phyloP scores from a whole-genome alignment of 2,888 invertebrate genomes.

The Eupithecia pulchellata region DNA sequence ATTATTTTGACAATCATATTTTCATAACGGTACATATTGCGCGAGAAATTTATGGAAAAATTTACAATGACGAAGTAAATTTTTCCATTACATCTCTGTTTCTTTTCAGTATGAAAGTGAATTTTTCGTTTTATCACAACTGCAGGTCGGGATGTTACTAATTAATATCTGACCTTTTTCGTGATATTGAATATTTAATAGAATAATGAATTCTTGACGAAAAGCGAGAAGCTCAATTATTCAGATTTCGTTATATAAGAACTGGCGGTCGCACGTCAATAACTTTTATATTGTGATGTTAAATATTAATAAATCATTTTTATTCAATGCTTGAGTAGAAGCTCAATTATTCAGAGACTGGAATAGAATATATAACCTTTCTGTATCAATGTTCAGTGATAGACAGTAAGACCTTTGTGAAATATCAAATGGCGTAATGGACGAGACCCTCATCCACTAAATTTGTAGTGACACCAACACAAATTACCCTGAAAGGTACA shows the following conservation, averaged over 20 bases:
- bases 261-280: neutral
- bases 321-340: neutral
- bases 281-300: neutral
- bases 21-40: neutral
- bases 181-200: too few relatives aligned
- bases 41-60: too few relatives aligned
- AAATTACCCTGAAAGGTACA: conserved; percentile 30
- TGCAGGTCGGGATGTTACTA: neutral
- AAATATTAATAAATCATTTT: neutral
- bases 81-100: neutral
- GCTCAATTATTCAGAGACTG: neutral
- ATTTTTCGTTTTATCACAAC: neutral
- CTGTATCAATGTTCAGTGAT: neutral
- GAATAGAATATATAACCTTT: neutral
- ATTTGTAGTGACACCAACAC: conserved; percentile 31
- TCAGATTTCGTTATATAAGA: too few relatives aligned
- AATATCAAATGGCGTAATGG: conserved; percentile 32
- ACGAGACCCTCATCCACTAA: conserved; percentile 30
- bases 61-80: neutral
- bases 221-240: too few relatives aligned
- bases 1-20: too few relatives aligned
- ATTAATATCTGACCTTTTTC: too few relatives aligned
- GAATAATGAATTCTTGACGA: too few relatives aligned
- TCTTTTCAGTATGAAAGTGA: neutral
- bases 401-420: conserved; percentile 18